phyloP scores from a whole-genome alignment of 2,888 invertebrate species.

The Apotomis betuletana region DNA sequence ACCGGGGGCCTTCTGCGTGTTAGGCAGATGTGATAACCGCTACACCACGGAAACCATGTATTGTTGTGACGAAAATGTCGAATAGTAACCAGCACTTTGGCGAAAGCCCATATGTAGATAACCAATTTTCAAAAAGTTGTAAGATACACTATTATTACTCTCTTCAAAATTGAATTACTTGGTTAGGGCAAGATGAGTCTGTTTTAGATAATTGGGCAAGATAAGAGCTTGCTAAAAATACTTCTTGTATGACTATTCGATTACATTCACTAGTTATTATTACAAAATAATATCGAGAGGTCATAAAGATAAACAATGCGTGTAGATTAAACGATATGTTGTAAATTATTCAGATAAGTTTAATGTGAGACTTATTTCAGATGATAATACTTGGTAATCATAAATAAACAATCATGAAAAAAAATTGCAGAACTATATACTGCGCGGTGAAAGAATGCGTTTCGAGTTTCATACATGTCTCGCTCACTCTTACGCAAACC shows the following conservation, averaged over 20 bases:
- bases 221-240: conserved; percentile 1
- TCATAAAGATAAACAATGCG: conserved; percentile 20
- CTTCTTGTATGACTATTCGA: not conserved
- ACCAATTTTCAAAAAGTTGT: not conserved
- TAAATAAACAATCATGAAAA: no score
- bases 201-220: no score
- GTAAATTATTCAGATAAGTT: not conserved
- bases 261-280: conserved; percentile 10
- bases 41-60: conserved; percentile 90
- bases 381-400: not conserved
- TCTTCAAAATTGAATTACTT: not conserved
- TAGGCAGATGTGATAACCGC: conserved; percentile 96
- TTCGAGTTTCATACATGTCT: no score
- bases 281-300: conserved; percentile 2
- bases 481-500: no score
- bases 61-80: not conserved
- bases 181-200: no score
- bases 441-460: no score
- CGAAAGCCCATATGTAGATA: not conserved
- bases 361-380: not conserved
- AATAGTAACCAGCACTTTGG: not conserved
- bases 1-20: conserved; percentile 96
- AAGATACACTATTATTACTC: not conserved
- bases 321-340: conserved; percentile 1
- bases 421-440: no score